phyloP scores from a whole-genome alignment of 1,140 invertebrate genomes.

The Lepidurus apus region DNA sequence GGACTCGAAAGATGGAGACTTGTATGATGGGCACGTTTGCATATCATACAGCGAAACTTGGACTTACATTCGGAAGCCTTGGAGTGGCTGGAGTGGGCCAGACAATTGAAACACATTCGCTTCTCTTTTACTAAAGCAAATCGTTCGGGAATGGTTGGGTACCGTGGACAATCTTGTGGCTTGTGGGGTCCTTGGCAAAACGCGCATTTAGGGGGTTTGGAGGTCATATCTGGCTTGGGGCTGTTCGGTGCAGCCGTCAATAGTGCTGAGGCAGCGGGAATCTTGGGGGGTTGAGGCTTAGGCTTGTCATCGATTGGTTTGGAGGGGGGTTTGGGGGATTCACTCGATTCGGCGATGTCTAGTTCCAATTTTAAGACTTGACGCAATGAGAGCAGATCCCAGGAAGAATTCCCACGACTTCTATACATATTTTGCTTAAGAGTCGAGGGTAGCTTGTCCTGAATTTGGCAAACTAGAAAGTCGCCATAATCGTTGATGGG shows the following conservation, averaged over 20 bases:
- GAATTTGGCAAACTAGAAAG: neutral
- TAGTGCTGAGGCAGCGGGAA: neutral
- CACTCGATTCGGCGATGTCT: neutral
- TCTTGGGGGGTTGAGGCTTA: neutral
- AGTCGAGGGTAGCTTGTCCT: neutral
- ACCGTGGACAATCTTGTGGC: neutral
- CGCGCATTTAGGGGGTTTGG: neutral
- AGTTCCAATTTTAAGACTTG: neutral
- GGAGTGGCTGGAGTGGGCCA: constrained; percentile 5
- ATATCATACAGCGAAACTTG: constrained; percentile 22
- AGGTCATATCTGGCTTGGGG: neutral
- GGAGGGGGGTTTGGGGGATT: neutral
- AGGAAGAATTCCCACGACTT: neutral
- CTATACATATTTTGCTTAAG: neutral
- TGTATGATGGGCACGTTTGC: constrained; percentile 18
- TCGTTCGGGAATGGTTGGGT: constrained; percentile 7
- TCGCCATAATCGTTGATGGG: neutral
- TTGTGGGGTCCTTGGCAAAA: constrained; percentile 17
- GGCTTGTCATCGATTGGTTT: neutral
- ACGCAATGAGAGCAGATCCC: neutral
- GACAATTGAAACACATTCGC: constrained; percentile 25
- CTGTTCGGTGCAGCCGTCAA: neutral
- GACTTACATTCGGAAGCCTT: constrained; percentile 23
- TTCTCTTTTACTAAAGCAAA: constrained; percentile 5
- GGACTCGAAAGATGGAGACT: constrained; percentile 23